Evolutionary conservation across 2,888 invertebrate species (phyloP), one percentile per base, ranked within the genome.

Genomic region (Catocala sponsa): DNA sequence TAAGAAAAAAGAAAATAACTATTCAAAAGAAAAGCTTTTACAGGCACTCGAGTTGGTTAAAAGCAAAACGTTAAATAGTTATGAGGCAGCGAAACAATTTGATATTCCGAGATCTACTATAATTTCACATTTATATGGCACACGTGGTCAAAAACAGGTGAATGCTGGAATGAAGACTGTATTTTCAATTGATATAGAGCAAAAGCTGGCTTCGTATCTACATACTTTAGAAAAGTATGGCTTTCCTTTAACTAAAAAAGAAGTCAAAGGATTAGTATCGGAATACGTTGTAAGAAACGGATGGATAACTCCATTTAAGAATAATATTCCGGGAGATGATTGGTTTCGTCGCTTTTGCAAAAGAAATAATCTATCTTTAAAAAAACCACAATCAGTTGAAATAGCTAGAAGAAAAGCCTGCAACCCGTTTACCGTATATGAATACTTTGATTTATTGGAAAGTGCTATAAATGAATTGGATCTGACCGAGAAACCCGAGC

Each of bases 231-330:
- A 70, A 53, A 70, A 59, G 64, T 65, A 68, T 63, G 82, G 79
- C 13, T 81, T 73, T 58, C 79, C 81, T n/a, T 59, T 83, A 43
- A 68, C 69, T 63, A 79, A 77, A 65, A 25, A 38, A 38, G 81
- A 82, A 70, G 63, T 80, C 52, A 50, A 71, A 52, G 56, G 71
- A 38, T 54, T 78, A 41, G 73, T 83, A 10, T 69, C 64, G 6
- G 63, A 76, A 49, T 83, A 76, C 64, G 70, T 77, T 5, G 44
- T 51, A 52, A 49, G 60, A 54, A 81, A 82, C 65, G 70, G 75
- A 6, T 55, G 81, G 6, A 59, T 56, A 57, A 80, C 78, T n/a
- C 72, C 72, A 38, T 83, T 82, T 57, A 80, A 73, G 62, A 64
- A 79, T 55, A 73, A 74, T 12, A 56, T 70, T 25, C 79, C 78